Base-by-base conservation (phyloP, 2,113 vertebrate species). In the Petromus typicus region DNA sequence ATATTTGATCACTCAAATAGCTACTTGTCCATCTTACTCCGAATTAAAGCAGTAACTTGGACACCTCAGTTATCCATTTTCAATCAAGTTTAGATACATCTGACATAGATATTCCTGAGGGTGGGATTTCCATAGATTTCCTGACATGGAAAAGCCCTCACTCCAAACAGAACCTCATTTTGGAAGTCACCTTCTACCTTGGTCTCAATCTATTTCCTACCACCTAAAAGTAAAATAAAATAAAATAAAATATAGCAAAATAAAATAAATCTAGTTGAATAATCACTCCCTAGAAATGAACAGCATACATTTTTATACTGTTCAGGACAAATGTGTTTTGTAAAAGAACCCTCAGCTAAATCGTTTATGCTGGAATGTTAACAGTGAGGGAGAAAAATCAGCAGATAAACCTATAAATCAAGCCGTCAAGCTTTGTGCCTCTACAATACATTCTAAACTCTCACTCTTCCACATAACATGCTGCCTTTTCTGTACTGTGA, bases 331-430 rank as follows among this genome's bases (percentile, higher is more conserved):
- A 84, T 54, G 9, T 73, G 16, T 81, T 92, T 82, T 85, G 78
- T 86, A 37, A 93, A 93, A 48, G 30, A 91, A 43, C 91, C 48
- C 37, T 82, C 30, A 94, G 32, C 43, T 48, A 45, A 94, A 79
- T 23, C 4, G 34, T 94, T 92, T 82, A 57, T 34, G 54, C 34
- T 89, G 43, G 89, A 94, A 92, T 57, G 34, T 97, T 16, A 92
- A 93, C 57, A 57, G 30, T 18, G 17, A 66, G 82, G n/a, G 75
- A 85, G 43, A 87, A 69, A 81, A 76, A 76, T 8, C 82, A 78
- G 17, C 59, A 88, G 40, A 79, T 14, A 37, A 67, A 61, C 48
- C 32, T 30, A 81, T 64, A 95, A 94, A 56, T 64, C 59, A 89
- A 59, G 86, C 10, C 56, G 51, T 30, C 25, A 20, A 57, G 69